phyloP scores from a whole-genome alignment of 2,113 vertebrate genomes.

The Eclectus roratus region DNA sequence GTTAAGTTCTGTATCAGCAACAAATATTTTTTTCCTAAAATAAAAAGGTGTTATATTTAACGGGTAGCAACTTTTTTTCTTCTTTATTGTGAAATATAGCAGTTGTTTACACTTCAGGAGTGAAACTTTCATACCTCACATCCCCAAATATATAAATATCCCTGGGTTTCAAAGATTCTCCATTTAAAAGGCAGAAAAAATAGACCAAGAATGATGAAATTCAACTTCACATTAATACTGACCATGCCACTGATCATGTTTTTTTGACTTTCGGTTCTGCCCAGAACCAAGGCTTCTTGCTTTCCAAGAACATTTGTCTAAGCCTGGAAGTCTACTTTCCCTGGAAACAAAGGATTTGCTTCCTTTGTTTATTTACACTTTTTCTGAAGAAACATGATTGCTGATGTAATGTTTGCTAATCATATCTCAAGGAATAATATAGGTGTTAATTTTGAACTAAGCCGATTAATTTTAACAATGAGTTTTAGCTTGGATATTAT shows the following conservation, averaged over 20 bases:
- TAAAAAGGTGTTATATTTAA: neutral
- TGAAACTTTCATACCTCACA: neutral
- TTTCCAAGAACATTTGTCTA: slow-evolving; percentile 8
- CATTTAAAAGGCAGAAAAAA: neutral
- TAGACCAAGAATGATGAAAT: neutral
- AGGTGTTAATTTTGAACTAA: neutral
- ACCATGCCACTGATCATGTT: neutral
- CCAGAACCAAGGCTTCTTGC: neutral
- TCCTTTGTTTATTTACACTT: neutral
- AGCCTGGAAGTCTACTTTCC: neutral
- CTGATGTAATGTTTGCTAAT: neutral
- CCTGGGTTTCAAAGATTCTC: neutral
- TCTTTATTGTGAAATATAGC: neutral
- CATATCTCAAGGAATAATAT: neutral
- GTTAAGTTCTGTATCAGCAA: neutral
- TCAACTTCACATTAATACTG: neutral
- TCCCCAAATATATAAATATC: neutral
- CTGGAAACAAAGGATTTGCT: neutral
- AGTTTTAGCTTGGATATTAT: neutral
- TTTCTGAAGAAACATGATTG: neutral
- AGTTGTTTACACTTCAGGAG: neutral
- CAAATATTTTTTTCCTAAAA: neutral
- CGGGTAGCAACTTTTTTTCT: neutral
- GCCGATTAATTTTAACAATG: neutral
- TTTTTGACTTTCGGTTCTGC: neutral